phyloP scores from a whole-genome alignment of 2,888 invertebrate genomes.

The Trimorus sp. region DNA sequence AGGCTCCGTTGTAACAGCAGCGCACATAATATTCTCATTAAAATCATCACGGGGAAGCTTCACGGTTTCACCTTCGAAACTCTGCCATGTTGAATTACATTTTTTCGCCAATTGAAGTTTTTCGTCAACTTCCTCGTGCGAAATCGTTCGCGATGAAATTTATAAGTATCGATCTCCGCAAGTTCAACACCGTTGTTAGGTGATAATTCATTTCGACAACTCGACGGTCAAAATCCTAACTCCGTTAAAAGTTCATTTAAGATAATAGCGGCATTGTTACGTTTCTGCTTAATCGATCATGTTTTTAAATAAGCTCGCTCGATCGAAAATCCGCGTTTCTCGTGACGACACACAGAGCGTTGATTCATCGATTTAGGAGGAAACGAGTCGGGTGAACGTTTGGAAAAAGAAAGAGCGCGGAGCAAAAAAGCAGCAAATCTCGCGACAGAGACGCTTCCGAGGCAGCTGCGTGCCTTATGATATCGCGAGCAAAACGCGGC shows the following conservation, averaged over 20 bases:
- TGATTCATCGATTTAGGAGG: slow-evolving; percentile 72
- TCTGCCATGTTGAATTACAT: too few species aligned
- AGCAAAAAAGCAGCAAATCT: slow-evolving; percentile 42
- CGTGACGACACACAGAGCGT: slow-evolving; percentile 70
- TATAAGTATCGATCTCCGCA: too few species aligned
- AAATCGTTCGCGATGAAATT: too few species aligned
- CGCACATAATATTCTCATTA: too few species aligned
- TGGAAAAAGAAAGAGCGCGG: slow-evolving; percentile 32
- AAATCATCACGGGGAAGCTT: too few species aligned
- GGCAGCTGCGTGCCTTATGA: slow-evolving; percentile 51
- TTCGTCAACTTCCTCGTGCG: too few species aligned
- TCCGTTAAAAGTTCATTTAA: slow-evolving; percentile 29
- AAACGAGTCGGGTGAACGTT: slow-evolving; percentile 19
- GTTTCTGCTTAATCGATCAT: slow-evolving; percentile 53
- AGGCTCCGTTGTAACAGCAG: too few species aligned
- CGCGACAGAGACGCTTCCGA: slow-evolving; percentile 26
- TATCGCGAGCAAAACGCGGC: slow-evolving; percentile 35
- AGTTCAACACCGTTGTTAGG: background rate
- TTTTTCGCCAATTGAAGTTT: too few species aligned
- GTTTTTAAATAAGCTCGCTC: slow-evolving; percentile 50
- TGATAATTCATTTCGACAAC: background rate
- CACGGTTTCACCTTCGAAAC: too few species aligned
- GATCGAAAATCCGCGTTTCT: slow-evolving; percentile 71
- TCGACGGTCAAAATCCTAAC: slow-evolving; percentile 5
- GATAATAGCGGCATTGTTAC: slow-evolving; percentile 53